Base-by-base conservation (phyloP, 2,797 vertebrate species). In the Setipinna tenuifilis region DNA sequence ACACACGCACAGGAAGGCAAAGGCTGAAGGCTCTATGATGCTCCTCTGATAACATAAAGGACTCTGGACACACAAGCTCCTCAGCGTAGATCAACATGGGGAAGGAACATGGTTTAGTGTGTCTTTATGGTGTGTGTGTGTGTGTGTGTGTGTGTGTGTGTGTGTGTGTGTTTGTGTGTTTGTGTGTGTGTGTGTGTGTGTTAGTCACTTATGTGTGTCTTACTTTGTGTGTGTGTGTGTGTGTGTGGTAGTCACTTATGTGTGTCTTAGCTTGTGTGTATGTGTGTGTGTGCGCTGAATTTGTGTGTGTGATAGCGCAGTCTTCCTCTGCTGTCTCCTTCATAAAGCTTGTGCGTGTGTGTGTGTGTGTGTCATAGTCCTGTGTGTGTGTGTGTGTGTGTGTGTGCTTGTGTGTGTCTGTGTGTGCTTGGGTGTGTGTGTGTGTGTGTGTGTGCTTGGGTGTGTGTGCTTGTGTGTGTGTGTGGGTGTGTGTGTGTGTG, bases 301-400 rank as follows among this genome's bases (percentile, higher is more conserved):
- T 61, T 41, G 59, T 61, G 59, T n/a, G 59, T 61, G 57, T 59
- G 57, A 23, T 25, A 25, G 61, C 19, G 57, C 23, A 25, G 11
- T 14, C 62, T 65, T 65, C 0, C 62, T 65, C 62, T 89, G 85
- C 86, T 87, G 91, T 91, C 84, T 90, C 83, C 89, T 87, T 88
- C 85, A 83, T 88, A 89, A 41, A 41, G 35, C 35, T 41, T 41
- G 35, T 41, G 35, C 5, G 35, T 41, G 35, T 41, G 35, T 41
- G 35, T 41, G 35, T 41, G 35, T 41, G 35, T 41, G 2, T 41
- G 35, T 41, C n/a, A n/a, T 5, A 41, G 2, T 5, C 2, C 35
- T 41, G 35, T 41, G 35, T 41, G 35, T 41, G 35, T 41, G 35
- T 41, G 35, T 41, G 35, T 41, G 35, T 41, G 2, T 41, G 35